Evolutionary conservation across 2,113 vertebrate genomes (phyloP), one percentile per base, ranked within the genome.

Genomic region (Pelusios castaneus): DNA sequence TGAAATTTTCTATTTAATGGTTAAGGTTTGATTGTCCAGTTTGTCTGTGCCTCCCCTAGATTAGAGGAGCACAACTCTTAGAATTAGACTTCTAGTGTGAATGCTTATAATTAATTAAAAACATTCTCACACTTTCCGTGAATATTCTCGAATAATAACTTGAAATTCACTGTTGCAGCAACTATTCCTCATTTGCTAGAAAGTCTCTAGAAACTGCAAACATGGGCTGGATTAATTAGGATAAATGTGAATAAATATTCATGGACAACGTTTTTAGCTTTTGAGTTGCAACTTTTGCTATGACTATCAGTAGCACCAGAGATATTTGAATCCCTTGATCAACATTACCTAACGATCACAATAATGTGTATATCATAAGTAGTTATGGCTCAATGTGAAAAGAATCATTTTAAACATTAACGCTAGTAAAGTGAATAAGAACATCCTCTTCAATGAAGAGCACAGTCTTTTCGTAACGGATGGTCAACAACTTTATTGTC

Each of bases 31-130:
- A 25, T 8, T 49, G 79, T 27, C 4, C 0, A 11, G 80, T 73
- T 88, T 29, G 4, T 29, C 55, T 1, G 14, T 1, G 6, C 79
- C 34, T 82, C 63, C 3, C 6, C 1, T 38, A 0, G 0, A 3
- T 13, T 52, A 87, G 3, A 47, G 1, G 49, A 82, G 55, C 4
- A 5, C 1, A 45, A 4, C 63, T 67, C 34, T 3, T 38, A 17
- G 25, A 87, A n/a, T 1, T n/a, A 6, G 22, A 3, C 73, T 93
- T 91, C 7, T 2, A 76, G 2, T 52, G 1, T 56, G 60, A 76
- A 70, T 25, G 1, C 0, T 63, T 63, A 3, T 14, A 63, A n/a
- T 19, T 52, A 55, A 70, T 2, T 8, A 21, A 31, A 92, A 94
- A 80, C 79, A 89, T 79, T 80, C 12, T 10, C 5, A 38, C 2